Conservation (phyloP, 2,797 vertebrate species). For the Trichosurus vulpecula region DNA sequence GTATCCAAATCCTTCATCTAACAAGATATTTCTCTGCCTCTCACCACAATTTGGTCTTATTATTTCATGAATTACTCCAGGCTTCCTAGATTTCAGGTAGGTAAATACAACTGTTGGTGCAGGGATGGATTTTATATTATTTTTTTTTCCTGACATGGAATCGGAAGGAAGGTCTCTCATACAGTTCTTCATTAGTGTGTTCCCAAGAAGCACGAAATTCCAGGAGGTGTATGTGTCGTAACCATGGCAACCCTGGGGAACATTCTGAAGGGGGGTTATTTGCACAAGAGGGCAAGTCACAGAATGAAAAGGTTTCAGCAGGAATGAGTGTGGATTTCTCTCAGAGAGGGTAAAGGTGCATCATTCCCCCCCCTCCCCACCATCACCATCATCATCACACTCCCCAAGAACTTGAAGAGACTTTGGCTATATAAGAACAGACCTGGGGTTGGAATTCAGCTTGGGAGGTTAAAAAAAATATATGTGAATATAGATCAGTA, state of each 20-base stretch:
- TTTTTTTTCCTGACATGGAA: slow-evolving; percentile 38
- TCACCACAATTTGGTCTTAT: slow-evolving; percentile 58
- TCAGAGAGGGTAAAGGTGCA: slow-evolving; percentile 18
- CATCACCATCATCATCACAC: neutral
- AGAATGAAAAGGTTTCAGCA: slow-evolving; percentile 3
- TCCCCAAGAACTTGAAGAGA: slow-evolving; percentile 45
- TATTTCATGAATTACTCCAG: slow-evolving; percentile 57
- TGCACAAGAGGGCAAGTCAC: slow-evolving; percentile 2
- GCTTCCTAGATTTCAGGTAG: slow-evolving; percentile 56
- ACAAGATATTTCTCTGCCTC: slow-evolving; percentile 64
- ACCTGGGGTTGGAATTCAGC: neutral
- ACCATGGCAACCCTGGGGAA: slow-evolving; percentile 60
- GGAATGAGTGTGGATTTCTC: slow-evolving; percentile 2
- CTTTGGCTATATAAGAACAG: slow-evolving; percentile 2
- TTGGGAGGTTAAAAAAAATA: neutral
- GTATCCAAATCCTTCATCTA: slow-evolving; percentile 61
- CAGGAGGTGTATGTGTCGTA: slow-evolving; percentile 50
- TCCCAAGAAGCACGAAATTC: slow-evolving; percentile 36
- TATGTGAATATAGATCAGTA: neutral
- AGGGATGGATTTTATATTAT: neutral
- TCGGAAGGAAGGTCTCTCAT: slow-evolving; percentile 39
- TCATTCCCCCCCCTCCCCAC: neutral
- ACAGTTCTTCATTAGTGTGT: slow-evolving; percentile 32
- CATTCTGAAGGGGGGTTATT: neutral
- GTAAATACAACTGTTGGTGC: slow-evolving; percentile 20